Conservation (phyloP, 2,797 vertebrate genomes). For the Odontamblyopus rebecca region DNA sequence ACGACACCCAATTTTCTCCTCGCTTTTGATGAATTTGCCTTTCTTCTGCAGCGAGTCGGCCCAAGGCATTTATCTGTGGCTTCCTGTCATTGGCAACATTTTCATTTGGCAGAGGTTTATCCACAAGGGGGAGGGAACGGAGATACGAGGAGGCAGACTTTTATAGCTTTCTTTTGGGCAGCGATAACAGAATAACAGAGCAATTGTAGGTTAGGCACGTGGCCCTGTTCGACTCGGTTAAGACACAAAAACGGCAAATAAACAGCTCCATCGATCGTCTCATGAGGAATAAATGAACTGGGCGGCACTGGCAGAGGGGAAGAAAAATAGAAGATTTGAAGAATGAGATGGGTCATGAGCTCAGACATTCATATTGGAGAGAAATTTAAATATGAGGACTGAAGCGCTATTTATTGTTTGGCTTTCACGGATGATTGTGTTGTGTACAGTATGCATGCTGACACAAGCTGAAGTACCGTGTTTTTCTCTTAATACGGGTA, state of each 20-base stretch:
- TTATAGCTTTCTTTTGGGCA: slow-evolving; percentile 30
- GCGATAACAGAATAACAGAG: slow-evolving; percentile 48
- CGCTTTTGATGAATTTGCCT: slow-evolving; percentile 36
- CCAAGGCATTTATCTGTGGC: slow-evolving; percentile 45
- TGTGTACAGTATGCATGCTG: slow-evolving; percentile 43
- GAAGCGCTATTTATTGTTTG: not conserved
- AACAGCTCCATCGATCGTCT: slow-evolving; percentile 45
- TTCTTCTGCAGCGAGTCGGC: slow-evolving; percentile 16
- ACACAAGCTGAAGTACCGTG: slow-evolving; percentile 25
- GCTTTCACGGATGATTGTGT: slow-evolving; percentile 18
- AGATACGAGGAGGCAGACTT: slow-evolving; percentile 21
- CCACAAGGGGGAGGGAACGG: slow-evolving; percentile 20
- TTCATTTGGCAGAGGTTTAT: slow-evolving; percentile 41
- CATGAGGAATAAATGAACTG: slow-evolving; percentile 38
- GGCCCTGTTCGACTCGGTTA: slow-evolving; percentile 36
- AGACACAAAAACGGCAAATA: slow-evolving; percentile 57
- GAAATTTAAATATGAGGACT: slow-evolving; percentile 34
- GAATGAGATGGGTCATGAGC: slow-evolving; percentile 41
- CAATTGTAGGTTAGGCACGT: slow-evolving; percentile 23
- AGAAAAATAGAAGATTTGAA: slow-evolving; percentile 36
- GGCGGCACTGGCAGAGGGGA: slow-evolving; percentile 8
- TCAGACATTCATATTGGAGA: slow-evolving; percentile 45
- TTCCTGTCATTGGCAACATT: slow-evolving; percentile 34
- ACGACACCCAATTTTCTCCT: slow-evolving; percentile 9
- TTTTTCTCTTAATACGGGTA: slow-evolving; percentile 10